Conservation (phyloP, 92 coral and sea anemone genomes). For the Actinernus sp. region DNA sequence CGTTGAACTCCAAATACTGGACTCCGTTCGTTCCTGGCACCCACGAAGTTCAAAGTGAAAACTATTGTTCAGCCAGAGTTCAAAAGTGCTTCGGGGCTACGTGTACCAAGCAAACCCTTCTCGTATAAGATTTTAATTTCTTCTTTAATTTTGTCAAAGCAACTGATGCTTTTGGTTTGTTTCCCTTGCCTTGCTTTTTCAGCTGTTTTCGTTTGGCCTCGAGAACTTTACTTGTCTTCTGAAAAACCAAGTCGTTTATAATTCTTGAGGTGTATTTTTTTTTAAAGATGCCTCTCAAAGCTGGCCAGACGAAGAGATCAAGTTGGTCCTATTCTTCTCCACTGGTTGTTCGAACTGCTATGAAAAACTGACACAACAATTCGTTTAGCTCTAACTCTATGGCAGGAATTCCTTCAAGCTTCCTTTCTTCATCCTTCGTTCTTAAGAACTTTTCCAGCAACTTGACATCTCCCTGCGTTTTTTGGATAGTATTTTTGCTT, state of each 20-base stretch:
- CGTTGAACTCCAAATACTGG: too few species aligned
- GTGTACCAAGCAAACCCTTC: too few species aligned
- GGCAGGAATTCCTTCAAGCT: slow-evolving; percentile 4
- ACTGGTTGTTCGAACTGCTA: slow-evolving; percentile 21
- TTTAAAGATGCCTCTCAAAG: slow-evolving; percentile 28
- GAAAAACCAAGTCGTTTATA: slow-evolving; percentile 41
- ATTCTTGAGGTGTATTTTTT: slow-evolving; percentile 16
- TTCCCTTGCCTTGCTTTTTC: too few species aligned
- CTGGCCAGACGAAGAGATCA: slow-evolving; percentile 23
- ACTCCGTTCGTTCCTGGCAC: too few species aligned
- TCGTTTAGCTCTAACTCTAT: slow-evolving; percentile 40
- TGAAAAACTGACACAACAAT: slow-evolving; percentile 6
- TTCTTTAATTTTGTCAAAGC: too few species aligned
- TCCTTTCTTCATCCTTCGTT: slow-evolving; percentile 12
- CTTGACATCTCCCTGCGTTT: slow-evolving; percentile 17
- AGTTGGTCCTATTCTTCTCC: slow-evolving; percentile 47
- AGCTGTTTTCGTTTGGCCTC: slow-evolving; percentile 26
- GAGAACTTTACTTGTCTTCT: slow-evolving; percentile 29
- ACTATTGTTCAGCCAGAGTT: too few species aligned
- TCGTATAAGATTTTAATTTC: too few species aligned
- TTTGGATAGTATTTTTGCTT: too few species aligned
- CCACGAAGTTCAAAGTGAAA: too few species aligned
- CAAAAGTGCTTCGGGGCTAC: too few species aligned
- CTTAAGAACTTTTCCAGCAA: background rate
- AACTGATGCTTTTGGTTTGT: too few species aligned